Conservation (phyloP, 2,113 vertebrate species). For the Ceuthmochares aereus region DNA sequence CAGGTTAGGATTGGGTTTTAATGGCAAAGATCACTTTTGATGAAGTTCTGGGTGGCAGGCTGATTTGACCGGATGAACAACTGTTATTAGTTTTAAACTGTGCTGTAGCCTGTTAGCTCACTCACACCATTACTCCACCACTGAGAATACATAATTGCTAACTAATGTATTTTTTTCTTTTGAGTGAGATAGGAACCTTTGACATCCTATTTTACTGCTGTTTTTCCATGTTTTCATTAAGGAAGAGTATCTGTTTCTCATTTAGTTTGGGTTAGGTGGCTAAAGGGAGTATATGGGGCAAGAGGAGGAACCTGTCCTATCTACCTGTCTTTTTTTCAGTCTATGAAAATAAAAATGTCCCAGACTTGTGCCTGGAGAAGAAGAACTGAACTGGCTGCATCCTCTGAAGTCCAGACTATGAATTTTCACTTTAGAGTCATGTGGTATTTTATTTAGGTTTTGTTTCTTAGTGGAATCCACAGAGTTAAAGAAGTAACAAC, state of each 20-base stretch:
- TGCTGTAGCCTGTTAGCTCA: not conserved
- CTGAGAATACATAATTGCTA: not conserved
- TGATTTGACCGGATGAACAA: conserved; percentile 41
- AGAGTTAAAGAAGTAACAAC: not conserved
- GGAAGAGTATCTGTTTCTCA: not conserved
- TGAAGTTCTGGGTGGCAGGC: conserved; percentile 25
- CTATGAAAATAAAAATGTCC: not conserved
- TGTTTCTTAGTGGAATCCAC: not conserved
- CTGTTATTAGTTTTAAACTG: not conserved
- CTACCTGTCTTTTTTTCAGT: not conserved
- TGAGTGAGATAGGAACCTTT: not conserved
- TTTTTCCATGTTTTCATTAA: not conserved
- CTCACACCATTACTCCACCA: not conserved
- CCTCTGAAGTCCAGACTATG: not conserved
- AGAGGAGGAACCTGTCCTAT: not conserved
- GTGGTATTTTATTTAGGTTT: not conserved
- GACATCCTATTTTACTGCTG: not conserved
- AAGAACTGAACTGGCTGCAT: not conserved
- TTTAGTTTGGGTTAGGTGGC: not conserved
- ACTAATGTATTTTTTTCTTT: not conserved
- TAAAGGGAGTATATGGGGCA: accelerated
- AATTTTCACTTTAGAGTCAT: not conserved
- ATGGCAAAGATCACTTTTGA: conserved; percentile 59
- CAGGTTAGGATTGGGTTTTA: conserved; percentile 53
- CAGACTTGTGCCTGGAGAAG: not conserved